phyloP scores from a whole-genome alignment of 2,888 invertebrate genomes.

The Netelia inedita region DNA sequence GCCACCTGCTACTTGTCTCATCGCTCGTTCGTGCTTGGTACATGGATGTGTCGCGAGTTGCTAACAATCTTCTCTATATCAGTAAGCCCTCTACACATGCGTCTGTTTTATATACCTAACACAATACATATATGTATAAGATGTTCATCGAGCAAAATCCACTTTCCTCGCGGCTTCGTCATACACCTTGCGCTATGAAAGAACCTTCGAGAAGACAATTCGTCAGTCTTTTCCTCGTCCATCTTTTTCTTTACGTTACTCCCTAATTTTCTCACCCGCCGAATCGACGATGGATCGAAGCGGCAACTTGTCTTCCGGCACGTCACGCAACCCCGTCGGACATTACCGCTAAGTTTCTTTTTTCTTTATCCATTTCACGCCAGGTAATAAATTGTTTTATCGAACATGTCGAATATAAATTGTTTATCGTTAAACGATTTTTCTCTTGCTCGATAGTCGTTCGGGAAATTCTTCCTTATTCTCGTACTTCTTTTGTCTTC shows the following conservation, averaged over 20 bases:
- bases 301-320: conserved; percentile 20
- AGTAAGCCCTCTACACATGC: conserved; percentile 68
- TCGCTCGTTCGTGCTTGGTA: conserved; percentile 59
- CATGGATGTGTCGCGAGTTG: conserved; percentile 55
- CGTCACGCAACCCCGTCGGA: not conserved
- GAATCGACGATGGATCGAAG: conserved; percentile 5
- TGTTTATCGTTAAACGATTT: not conserved
- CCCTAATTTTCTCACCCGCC: not conserved
- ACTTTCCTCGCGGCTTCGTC: conserved; percentile 36
- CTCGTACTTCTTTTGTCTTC: not conserved
- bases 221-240: conserved; percentile 4
- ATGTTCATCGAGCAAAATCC: conserved; percentile 29
- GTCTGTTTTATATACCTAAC: conserved; percentile 32
- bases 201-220: not conserved
- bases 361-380: conserved; percentile 9
- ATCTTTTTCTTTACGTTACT: not conserved
- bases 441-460: not conserved
- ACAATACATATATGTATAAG: not conserved
- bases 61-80: conserved; percentile 49
- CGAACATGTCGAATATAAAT: not conserved
- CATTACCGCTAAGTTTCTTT: not conserved
- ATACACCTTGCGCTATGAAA: not conserved
- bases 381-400: conserved; percentile 9
- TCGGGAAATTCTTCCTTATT: not conserved
- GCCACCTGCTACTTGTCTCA: conserved; percentile 80